Evolutionary conservation across 2,797 vertebrate species (phyloP).

Genomic region (Rhynchotus rufescens): DNA sequence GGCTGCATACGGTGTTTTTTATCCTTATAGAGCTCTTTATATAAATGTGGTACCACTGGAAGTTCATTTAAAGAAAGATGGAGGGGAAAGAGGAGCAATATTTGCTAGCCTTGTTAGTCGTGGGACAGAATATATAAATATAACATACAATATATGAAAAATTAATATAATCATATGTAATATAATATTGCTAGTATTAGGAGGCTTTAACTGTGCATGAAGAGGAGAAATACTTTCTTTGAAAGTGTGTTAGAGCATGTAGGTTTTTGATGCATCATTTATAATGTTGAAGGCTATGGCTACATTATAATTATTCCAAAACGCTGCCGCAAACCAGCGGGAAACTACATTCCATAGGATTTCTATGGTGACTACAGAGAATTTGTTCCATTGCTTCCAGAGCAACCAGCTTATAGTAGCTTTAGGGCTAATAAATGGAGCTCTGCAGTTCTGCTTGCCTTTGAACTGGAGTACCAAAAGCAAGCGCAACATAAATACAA

Average conservation of each 20-base stretch:
- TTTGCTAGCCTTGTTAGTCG: conserved; percentile 5
- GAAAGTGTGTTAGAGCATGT: neutral
- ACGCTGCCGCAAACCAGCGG: conserved; percentile 60
- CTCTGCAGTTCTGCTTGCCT: conserved; percentile 31
- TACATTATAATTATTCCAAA: conserved; percentile 45
- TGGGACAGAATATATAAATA: neutral
- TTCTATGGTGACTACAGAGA: conserved; percentile 70
- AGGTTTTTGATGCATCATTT: conserved; percentile 36
- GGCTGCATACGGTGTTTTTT: neutral
- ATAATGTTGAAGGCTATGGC: neutral
- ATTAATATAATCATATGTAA: neutral
- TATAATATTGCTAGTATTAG: neutral
- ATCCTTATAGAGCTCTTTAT: neutral
- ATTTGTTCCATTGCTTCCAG: conserved; percentile 64
- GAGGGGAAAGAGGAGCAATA: neutral
- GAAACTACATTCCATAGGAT: conserved; percentile 63
- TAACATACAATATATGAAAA: neutral
- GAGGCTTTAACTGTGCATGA: conserved; percentile 54
- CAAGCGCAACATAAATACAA: conserved; percentile 53
- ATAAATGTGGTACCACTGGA: neutral
- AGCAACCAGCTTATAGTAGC: conserved; percentile 41
- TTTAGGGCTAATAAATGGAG: conserved; percentile 50
- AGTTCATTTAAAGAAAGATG: neutral
- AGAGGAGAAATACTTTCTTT: conserved; percentile 39
- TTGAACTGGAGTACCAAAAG: conserved; percentile 61